Conservation (phyloP, 2,888 invertebrate species). For the Lordiphosa fenestrarum region DNA sequence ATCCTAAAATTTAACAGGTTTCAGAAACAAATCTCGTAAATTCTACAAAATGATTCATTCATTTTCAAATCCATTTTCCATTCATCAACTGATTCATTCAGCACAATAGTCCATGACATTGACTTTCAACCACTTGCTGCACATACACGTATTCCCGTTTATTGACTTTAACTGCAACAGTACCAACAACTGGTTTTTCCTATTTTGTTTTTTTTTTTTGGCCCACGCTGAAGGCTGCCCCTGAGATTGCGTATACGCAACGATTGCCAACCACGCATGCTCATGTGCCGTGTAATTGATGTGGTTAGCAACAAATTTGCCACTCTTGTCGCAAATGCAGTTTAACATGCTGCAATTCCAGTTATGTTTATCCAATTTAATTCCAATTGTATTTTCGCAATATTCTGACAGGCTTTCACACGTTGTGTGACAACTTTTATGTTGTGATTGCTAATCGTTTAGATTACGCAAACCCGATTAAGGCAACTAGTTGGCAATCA, state of each 20-base stretch:
- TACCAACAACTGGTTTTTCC: constrained; percentile 53
- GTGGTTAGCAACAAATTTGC: constrained; percentile 35
- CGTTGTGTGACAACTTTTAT: constrained; percentile 37
- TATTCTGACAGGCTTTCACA: constrained; percentile 54
- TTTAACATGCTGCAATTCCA: constrained; percentile 46
- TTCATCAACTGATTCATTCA: no score
- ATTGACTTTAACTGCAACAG: constrained; percentile 40
- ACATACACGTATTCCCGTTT: constrained; percentile 29
- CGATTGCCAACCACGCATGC: constrained; percentile 42
- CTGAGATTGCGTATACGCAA: constrained; percentile 63
- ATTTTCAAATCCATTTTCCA: no score
- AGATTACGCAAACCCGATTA: constrained; percentile 59
- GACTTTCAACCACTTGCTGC: constrained; percentile 42
- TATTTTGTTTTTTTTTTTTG: constrained; percentile 15
- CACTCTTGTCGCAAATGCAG: constrained; percentile 55
- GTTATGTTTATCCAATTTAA: constrained; percentile 34
- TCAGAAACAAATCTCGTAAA: no score
- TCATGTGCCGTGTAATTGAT: constrained; percentile 34
- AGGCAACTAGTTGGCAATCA: constrained; percentile 35
- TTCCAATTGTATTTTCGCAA: constrained; percentile 29
- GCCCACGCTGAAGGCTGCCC: constrained; percentile 35
- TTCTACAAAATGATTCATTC: no score
- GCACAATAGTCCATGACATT: constrained; percentile 53
- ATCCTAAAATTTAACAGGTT: no score
- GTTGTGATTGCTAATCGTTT: constrained; percentile 41